These are phyloP conservation scores for Pipistrellus kuhlii DNA, from an alignment of 2,797 vertebrate genomes.

Conservation along the genomic window DNA sequence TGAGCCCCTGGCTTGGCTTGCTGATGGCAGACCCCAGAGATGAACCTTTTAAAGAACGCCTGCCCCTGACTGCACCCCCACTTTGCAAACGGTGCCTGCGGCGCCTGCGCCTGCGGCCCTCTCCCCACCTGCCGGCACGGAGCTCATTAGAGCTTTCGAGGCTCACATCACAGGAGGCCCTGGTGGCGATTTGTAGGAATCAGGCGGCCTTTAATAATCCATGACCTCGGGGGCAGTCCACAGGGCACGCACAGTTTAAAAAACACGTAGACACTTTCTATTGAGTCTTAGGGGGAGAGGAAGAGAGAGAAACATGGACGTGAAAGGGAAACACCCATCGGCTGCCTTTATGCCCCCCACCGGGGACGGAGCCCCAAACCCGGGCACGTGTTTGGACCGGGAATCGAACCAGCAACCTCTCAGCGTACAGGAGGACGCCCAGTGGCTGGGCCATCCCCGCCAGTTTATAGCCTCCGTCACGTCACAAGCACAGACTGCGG, in stretches of 20 bases:
- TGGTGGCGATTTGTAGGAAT: neutral
- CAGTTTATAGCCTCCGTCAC: too few species aligned
- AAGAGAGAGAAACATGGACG: neutral
- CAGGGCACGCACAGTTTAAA: neutral
- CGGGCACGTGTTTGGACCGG: neutral
- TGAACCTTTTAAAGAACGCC: neutral
- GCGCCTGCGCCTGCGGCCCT: neutral
- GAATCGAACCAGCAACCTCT: neutral
- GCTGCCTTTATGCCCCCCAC: neutral
- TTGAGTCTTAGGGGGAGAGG: neutral
- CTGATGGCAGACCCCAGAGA: neutral
- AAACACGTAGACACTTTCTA: neutral
- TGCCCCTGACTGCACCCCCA: rapidly evolving
- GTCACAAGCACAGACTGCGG: neutral
- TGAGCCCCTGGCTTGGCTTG: neutral
- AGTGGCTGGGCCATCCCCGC: neutral
- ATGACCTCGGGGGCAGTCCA: neutral
- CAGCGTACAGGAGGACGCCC: neutral
- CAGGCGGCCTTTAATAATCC: conserved; percentile 43
- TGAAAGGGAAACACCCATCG: neutral
- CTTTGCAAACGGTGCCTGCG: neutral
- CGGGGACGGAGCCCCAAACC: neutral
- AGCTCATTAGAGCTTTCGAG: neutral
- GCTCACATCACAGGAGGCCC: conserved; percentile 40
- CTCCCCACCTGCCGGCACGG: neutral